A percentile compares a stretch with the other conserved stretches of the same genome.
Evolutionary conservation across 1,140 invertebrate species (phyloP).

Genomic region (Zaprionus tsacasi): DNA sequence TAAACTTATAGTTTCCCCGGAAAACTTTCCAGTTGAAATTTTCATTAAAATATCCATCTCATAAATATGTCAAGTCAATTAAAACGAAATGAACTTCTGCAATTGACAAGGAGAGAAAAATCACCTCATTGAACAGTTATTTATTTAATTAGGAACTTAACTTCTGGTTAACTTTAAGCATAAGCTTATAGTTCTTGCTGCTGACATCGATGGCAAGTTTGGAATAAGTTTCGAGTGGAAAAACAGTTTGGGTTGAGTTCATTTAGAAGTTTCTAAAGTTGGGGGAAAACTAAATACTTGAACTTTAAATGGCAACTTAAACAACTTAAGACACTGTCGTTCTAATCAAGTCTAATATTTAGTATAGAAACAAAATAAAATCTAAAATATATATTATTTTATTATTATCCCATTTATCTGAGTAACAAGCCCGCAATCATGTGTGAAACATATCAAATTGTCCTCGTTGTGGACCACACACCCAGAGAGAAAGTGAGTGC

Average conservation of each 20-base stretch:
- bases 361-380: too few relatives aligned
- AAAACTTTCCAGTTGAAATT: not conserved
- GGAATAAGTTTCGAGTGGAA: not conserved
- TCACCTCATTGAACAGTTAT: not conserved
- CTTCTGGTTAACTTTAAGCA: not conserved
- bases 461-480: not conserved
- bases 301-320: too few relatives aligned
- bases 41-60: not conserved
- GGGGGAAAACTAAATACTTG: not conserved
- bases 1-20: conserved; percentile 3
- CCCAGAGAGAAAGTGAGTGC: not conserved
- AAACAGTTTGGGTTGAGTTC: not conserved
- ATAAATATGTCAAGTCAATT: conserved; percentile 11
- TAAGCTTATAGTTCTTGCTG: not conserved
- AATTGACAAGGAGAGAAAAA: conserved; percentile 1
- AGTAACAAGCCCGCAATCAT: not conserved
- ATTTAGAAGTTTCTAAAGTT: not conserved
- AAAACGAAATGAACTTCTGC: conserved; percentile 2
- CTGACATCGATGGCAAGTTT: not conserved
- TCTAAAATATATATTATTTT: too few relatives aligned
- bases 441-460: not conserved
- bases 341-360: too few relatives aligned
- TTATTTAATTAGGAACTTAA: not conserved
- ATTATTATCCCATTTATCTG: too few relatives aligned
- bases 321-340: too few relatives aligned